Evolutionary conservation across 2,888 invertebrate genomes (phyloP), one percentile per base, ranked within the genome.

Genomic region (Therioaphis trifolii): DNA sequence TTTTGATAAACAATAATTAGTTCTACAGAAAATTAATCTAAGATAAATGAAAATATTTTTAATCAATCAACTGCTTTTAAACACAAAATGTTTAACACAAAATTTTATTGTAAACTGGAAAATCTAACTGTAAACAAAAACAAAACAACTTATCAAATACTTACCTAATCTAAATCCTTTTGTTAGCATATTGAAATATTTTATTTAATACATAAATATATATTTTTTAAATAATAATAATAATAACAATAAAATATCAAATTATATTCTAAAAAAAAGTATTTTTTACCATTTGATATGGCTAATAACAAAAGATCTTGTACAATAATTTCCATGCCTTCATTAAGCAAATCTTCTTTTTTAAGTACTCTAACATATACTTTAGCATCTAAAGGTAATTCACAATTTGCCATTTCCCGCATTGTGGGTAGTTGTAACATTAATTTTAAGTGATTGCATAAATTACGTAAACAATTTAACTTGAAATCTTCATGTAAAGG

Each of bases 401-500:
- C 74, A 74, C 82, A 82, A 82, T 74, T 82, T 2, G 82, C 82
- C 82, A 82, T 82, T 9, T 82, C 82, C 49, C 63, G 49, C 82
- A 82, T 74, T n/a, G 82, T 82, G 1, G 58, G 61, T 46, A 82
- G n/a, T 74, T 82, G 82, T 52, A 82, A 63, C 74, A 82, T 82
- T 66, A 82, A 15, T 63, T n/a, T 40, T 63, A 82, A 74, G 52
- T 82, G 82, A 82, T 82, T 82, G 9, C 82, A 82, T 15, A 82
- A 9, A 9, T 18, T 27, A 63, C 82, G 72, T 24, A 82, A n/a
- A 63, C 72, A 82, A n/a, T 74, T 24, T 14, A 82, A 63, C 9
- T 82, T 82, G 14, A 82, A 82, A 43, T 63, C 74, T 9, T 40
- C 21, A 66, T 82, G 74, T 49, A 66, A 9, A 40, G 14, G 63